Evolutionary conservation across 2,797 vertebrate species (phyloP), one percentile per base, ranked within the genome.

Genomic region (Triplophysa yarkandensis): DNA sequence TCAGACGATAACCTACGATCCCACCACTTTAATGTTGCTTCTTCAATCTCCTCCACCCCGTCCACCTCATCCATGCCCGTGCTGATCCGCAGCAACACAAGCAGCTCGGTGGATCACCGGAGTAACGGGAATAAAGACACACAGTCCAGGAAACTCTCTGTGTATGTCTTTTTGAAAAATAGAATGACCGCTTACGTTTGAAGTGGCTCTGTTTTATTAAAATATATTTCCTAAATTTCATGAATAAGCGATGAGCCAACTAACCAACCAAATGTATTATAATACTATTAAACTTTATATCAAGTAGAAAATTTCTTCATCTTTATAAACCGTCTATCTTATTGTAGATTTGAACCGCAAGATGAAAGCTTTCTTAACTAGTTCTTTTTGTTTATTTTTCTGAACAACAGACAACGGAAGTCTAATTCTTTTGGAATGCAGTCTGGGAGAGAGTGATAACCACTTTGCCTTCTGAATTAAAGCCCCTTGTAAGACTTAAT

Each of bases 1-100:
- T 19, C 82, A 97, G 96, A 97, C 30, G 95, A 95, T 69, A 91
- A 92, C 0, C 84, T 94, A 80, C 91, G 92, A 85, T 81, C 87
- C 0, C 63, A 89, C 76, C 90, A 89, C 85, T 92, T 91, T 77
- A 87, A 83, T 43, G 74, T 87, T 71, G 85, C 86, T 11, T 85
- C 86, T 6, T 78, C 84, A 8, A 83, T 84, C 13, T 74, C 82
- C 19, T 80, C 83, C 17, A 78, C 85, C 21, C 83, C 90, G 73
- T 87, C 91, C 23, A 76, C 85, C 71, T 85, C 90, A 30, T 89
- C 89, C 36, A 87, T 91, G 90, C 91, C 91, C 0, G 86, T 92
- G 73, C 79, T 92, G 68, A 90, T 92, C 77, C 88, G 89, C 77
- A 91, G 91, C 80, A 91, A 92, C 86, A 90, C 88, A 6, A 88